A percentile compares a stretch with the other conserved stretches of the same genome.
Evolutionary conservation across 2,113 vertebrate species (phyloP).

Genomic region (Siniperca knerii): DNA sequence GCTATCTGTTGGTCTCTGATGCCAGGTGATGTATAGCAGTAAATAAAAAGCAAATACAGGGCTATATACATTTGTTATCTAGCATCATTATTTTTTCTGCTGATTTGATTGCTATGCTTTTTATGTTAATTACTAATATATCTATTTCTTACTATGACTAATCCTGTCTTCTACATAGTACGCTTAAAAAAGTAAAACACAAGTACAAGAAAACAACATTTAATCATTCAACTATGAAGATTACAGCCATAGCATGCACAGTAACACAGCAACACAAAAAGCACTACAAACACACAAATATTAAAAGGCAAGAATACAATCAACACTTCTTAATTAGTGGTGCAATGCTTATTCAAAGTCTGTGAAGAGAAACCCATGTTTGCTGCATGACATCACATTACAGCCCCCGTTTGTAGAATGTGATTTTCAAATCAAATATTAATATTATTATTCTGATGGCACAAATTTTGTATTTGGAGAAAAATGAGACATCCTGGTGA

Average conservation of each 20-base stretch:
- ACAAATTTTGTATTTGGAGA: neutral
- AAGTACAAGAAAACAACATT: slow-evolving; percentile 47
- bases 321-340: slow-evolving; percentile 35
- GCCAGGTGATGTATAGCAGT: too few species aligned
- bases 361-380: neutral
- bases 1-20: too few species aligned
- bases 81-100: too few species aligned
- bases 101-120: too few species aligned
- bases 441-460: neutral
- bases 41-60: too few species aligned
- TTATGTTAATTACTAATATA: neutral
- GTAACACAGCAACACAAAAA: slow-evolving; percentile 44
- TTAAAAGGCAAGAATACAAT: slow-evolving; percentile 56
- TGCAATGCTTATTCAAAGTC: slow-evolving; percentile 14
- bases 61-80: too few species aligned
- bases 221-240: slow-evolving; percentile 47
- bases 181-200: neutral
- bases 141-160: neutral
- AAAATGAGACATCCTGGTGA: neutral
- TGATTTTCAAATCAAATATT: too few species aligned
- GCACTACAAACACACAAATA: slow-evolving; percentile 55
- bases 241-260: slow-evolving; percentile 62
- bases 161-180: too few species aligned
- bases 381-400: neutral
- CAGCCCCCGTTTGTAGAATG: neutral